A percentile compares a stretch with the other conserved stretches of the same genome.
phyloP scores from a whole-genome alignment of 1,140 invertebrate genomes.

The Luehdorfia chinensis region DNA sequence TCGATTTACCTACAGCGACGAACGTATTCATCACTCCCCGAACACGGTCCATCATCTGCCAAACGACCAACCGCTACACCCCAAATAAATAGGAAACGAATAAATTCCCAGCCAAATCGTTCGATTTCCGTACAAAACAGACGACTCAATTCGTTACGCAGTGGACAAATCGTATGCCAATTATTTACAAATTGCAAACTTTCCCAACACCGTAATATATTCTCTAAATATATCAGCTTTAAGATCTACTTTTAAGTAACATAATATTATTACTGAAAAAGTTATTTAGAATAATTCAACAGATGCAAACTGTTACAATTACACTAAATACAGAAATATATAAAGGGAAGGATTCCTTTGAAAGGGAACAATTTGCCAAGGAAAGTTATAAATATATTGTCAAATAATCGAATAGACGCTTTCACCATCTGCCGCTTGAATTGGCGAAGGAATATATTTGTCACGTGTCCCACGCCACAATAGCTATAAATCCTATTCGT shows the following conservation, averaged over 20 bases:
- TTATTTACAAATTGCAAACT: slow-evolving; percentile 27
- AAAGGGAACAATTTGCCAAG: slow-evolving; percentile 33
- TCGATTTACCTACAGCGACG: slow-evolving; percentile 53
- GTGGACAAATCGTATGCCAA: slow-evolving; percentile 48
- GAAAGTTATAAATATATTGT: slow-evolving; percentile 35
- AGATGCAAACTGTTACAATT: slow-evolving; percentile 38
- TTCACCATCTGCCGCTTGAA: slow-evolving; percentile 45
- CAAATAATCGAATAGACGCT: slow-evolving; percentile 37
- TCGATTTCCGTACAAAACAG: slow-evolving; percentile 62
- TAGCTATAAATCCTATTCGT: slow-evolving; percentile 54
- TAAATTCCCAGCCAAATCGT: slow-evolving; percentile 61
- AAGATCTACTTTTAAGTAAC: not conserved
- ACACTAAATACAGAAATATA: slow-evolving; percentile 49
- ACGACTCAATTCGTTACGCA: slow-evolving; percentile 62
- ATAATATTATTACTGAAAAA: no score
- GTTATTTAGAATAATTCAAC: slow-evolving; percentile 38
- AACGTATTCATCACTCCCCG: slow-evolving; percentile 41
- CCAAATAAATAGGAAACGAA: slow-evolving; percentile 62
- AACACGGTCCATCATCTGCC: slow-evolving; percentile 23
- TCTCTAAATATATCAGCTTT: slow-evolving; percentile 2
- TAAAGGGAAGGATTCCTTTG: slow-evolving; percentile 25
- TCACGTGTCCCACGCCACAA: slow-evolving; percentile 53
- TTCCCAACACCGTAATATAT: slow-evolving; percentile 12
- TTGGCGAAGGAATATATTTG: slow-evolving; percentile 41
- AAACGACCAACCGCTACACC: slow-evolving; percentile 53